Evolutionary conservation across 2,113 vertebrate genomes (phyloP).

Genomic region (Daubentonia madagascariensis): DNA sequence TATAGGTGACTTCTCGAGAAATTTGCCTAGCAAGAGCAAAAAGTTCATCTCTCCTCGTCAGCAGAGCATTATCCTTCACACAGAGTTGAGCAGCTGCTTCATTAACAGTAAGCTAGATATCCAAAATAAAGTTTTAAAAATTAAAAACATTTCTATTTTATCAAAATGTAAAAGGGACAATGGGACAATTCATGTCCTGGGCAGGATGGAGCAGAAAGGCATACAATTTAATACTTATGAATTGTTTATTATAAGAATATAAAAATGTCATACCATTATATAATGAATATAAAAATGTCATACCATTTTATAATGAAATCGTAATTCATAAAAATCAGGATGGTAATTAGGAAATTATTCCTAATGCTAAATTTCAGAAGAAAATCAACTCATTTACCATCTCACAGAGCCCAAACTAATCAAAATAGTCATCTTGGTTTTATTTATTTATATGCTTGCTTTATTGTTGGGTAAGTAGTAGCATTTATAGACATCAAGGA

Average conservation of each 20-base stretch:
- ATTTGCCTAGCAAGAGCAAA: constrained; percentile 95
- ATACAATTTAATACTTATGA: too few relatives aligned
- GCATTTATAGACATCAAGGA: background rate
- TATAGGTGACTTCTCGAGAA: constrained; percentile 98
- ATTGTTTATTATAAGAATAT: too few relatives aligned
- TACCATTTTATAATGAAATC: background rate
- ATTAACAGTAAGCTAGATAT: constrained; percentile 93
- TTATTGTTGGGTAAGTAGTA: background rate
- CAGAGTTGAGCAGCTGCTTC: constrained; percentile 97
- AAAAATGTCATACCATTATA: too few relatives aligned
- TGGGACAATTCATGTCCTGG: too few relatives aligned
- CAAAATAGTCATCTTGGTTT: background rate
- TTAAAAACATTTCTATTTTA: background rate
- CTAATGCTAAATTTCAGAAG: background rate
- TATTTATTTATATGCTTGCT: background rate
- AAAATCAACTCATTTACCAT: background rate
- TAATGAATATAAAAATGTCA: background rate
- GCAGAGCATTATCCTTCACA: constrained; percentile 91
- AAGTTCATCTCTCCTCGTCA: constrained; percentile 95
- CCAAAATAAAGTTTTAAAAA: constrained; percentile 65
- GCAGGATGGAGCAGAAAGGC: too few relatives aligned
- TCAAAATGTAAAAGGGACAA: background rate
- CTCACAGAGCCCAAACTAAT: background rate
- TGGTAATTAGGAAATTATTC: background rate
- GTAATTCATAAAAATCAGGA: background rate